phyloP scores from a whole-genome alignment of 2,113 vertebrate genomes.

The Cygnus buccinator region DNA sequence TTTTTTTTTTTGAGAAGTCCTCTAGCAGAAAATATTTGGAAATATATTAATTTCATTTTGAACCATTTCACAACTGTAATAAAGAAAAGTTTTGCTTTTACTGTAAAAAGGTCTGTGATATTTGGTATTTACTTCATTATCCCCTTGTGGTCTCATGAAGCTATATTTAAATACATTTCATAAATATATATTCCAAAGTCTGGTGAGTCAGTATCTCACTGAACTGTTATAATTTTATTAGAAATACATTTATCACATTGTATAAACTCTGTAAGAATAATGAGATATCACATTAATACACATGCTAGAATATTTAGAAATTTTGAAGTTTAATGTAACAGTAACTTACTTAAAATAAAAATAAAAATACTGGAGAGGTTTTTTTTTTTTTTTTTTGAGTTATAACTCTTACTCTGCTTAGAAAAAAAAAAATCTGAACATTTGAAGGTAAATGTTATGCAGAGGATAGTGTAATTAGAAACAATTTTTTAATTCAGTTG shows the following conservation, averaged over 20 bases:
- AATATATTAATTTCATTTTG: background rate
- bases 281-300: background rate
- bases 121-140: background rate
- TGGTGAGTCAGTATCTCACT: background rate
- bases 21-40: background rate
- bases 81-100: background rate
- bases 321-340: background rate
- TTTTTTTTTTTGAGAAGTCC: no score
- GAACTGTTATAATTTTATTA: background rate
- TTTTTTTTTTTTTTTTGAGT: background rate
- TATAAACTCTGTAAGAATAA: background rate
- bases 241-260: background rate
- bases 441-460: background rate
- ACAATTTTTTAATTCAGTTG: background rate
- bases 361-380: background rate
- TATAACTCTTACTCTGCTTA: background rate
- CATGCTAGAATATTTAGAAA: background rate
- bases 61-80: background rate
- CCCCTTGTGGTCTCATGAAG: background rate
- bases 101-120: background rate
- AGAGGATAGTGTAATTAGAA: background rate
- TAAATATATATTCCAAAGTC: background rate
- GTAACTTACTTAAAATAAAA: background rate
- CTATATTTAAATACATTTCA: background rate
- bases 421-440: background rate